Percentiles rank a stretch among this genome's conserved stretches.
These are phyloP conservation scores for Garrulus glandarius DNA, from an alignment of 2,797 vertebrate species.

Conservation along the genomic window DNA sequence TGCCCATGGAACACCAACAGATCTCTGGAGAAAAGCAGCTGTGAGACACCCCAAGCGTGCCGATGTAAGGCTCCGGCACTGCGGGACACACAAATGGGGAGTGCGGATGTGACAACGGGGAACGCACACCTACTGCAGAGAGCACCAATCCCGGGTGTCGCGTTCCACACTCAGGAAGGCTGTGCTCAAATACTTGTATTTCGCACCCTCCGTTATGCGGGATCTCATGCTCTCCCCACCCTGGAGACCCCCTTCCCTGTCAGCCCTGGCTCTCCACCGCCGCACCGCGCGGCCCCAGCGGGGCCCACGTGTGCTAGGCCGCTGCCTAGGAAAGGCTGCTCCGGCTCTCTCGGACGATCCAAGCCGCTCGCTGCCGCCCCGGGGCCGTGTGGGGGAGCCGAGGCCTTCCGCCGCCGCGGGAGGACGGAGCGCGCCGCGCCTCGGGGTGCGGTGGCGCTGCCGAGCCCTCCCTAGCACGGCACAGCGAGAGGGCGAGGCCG, in stretches of 20 bases:
- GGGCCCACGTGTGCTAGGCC: background rate
- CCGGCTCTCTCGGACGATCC: background rate
- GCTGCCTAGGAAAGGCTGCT: background rate
- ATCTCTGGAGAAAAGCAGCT: background rate
- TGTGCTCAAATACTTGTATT: rapidly evolving
- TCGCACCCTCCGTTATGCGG: rapidly evolving
- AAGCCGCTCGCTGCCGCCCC: background rate
- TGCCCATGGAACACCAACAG: rapidly evolving
- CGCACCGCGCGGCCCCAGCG: background rate
- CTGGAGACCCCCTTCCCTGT: background rate
- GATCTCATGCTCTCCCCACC: no score
- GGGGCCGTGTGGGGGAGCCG: no score
- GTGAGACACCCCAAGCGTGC: rapidly evolving
- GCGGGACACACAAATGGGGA: background rate
- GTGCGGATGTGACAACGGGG: rapidly evolving
- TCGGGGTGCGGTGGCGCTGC: no score
- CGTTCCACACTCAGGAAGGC: rapidly evolving
- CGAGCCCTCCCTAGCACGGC: background rate
- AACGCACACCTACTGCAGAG: rapidly evolving
- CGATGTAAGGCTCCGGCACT: rapidly evolving
- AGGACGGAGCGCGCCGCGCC: no score
- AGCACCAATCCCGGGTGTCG: rapidly evolving
- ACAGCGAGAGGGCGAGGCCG: background rate
- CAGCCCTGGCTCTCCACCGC: background rate
- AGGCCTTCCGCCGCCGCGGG: background rate